Evolutionary conservation across 2,113 vertebrate genomes (phyloP).

Genomic region (Polypterus senegalus): DNA sequence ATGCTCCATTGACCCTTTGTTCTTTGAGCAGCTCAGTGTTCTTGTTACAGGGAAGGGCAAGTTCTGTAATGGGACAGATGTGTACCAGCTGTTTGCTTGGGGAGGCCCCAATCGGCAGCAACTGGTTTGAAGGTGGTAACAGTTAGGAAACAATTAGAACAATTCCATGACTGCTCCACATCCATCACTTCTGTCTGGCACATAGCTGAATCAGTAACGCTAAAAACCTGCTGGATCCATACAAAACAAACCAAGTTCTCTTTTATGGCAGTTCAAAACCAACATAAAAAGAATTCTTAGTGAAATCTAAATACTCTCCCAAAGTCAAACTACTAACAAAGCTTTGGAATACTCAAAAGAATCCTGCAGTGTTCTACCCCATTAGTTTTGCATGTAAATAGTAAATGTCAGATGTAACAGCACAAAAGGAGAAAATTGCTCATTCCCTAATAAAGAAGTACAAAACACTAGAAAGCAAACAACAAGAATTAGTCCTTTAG

Average conservation of each 20-base stretch:
- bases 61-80: not conserved
- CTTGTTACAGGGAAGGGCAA: not conserved
- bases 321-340: not conserved
- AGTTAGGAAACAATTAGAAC: constrained; percentile 1
- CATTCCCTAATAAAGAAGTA: too few species aligned
- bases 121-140: not conserved
- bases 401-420: too few species aligned
- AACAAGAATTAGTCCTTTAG: too few species aligned
- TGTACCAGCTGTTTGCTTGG: not conserved
- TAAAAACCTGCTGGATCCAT: not conserved
- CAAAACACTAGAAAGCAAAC: too few species aligned
- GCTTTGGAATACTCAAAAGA: not conserved
- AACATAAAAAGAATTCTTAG: not conserved
- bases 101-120: not conserved
- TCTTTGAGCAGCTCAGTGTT: not conserved
- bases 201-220: not conserved
- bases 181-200: constrained; percentile 1
- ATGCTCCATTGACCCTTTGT: too few species aligned
- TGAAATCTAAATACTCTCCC: not conserved
- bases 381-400: too few species aligned
- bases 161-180: not conserved
- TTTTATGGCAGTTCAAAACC: not conserved
- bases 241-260: not conserved
- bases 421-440: too few species aligned
- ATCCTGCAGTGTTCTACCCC: too few species aligned